These are phyloP conservation scores for Odontomyia ornata DNA, from an alignment of 2,888 invertebrate species.

Conservation along the genomic window DNA sequence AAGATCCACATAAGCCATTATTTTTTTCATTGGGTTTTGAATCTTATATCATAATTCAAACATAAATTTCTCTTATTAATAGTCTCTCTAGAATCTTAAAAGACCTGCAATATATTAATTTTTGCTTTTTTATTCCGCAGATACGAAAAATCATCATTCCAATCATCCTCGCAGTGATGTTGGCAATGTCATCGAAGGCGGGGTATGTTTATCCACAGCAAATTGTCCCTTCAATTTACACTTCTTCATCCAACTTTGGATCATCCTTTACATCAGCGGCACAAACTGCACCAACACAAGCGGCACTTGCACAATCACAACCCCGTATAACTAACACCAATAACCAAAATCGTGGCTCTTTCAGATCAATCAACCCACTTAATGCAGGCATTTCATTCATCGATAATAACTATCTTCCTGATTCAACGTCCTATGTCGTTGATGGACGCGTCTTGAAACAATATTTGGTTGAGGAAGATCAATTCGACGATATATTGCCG, in stretches of 20 bases:
- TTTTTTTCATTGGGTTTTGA: too few species aligned
- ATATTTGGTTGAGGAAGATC: conserved; percentile 62
- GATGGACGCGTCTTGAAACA: conserved; percentile 62
- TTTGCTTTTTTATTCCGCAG: background rate
- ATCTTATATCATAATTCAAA: too few species aligned
- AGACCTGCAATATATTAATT: too few species aligned
- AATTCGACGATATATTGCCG: conserved; percentile 58
- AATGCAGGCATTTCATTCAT: background rate
- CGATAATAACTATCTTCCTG: conserved; percentile 45
- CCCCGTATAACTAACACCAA: background rate
- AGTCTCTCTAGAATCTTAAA: too few species aligned
- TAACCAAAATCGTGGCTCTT: background rate
- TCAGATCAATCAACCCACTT: background rate
- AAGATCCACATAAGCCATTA: too few species aligned
- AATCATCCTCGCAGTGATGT: background rate
- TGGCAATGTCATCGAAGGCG: background rate
- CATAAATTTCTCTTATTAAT: too few species aligned
- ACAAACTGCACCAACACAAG: background rate
- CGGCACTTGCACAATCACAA: background rate
- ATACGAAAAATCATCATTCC: background rate
- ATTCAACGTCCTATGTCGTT: conserved; percentile 55
- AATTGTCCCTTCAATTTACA: background rate
- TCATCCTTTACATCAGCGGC: background rate
- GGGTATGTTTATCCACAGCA: conserved; percentile 5
- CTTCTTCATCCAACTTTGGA: background rate